These are phyloP conservation scores for Tenualosa ilisha DNA, from an alignment of 2,797 vertebrate species.

Conservation along the genomic window DNA sequence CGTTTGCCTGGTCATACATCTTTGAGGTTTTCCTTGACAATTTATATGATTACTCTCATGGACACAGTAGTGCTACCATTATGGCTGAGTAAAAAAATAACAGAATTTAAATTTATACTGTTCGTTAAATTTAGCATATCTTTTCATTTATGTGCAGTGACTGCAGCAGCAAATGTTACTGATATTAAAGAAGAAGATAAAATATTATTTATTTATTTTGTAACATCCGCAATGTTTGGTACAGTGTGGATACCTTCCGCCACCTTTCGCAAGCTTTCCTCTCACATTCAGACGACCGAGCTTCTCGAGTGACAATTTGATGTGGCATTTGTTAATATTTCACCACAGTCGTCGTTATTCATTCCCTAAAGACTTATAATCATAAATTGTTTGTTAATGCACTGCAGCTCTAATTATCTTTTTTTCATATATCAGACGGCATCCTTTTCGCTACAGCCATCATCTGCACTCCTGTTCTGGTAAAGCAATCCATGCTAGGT, in stretches of 20 bases:
- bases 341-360: slow-evolving; percentile 50
- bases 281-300: slow-evolving; percentile 50
- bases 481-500: slow-evolving; percentile 62
- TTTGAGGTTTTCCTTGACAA: slow-evolving; percentile 46
- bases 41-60: slow-evolving; percentile 58
- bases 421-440: slow-evolving; percentile 57
- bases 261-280: slow-evolving; percentile 59
- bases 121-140: not conserved
- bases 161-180: not conserved
- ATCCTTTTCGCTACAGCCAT: slow-evolving; percentile 64
- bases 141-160: slow-evolving; percentile 9
- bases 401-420: slow-evolving; percentile 10
- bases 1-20: slow-evolving; percentile 39
- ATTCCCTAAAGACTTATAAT: slow-evolving; percentile 17
- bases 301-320: slow-evolving; percentile 51
- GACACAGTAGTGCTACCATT: slow-evolving; percentile 37
- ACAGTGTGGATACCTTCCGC: slow-evolving; percentile 62
- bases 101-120: slow-evolving; percentile 13
- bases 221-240: slow-evolving; percentile 80
- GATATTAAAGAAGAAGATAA: slow-evolving; percentile 48
- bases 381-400: slow-evolving; percentile 30
- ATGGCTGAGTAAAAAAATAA: slow-evolving; percentile 4
- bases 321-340: slow-evolving; percentile 55
- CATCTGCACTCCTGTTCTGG: slow-evolving; percentile 71
- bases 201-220: slow-evolving; percentile 74